phyloP scores from a whole-genome alignment of 2,888 invertebrate genomes.

The Rhaphigaster nebulosa region DNA sequence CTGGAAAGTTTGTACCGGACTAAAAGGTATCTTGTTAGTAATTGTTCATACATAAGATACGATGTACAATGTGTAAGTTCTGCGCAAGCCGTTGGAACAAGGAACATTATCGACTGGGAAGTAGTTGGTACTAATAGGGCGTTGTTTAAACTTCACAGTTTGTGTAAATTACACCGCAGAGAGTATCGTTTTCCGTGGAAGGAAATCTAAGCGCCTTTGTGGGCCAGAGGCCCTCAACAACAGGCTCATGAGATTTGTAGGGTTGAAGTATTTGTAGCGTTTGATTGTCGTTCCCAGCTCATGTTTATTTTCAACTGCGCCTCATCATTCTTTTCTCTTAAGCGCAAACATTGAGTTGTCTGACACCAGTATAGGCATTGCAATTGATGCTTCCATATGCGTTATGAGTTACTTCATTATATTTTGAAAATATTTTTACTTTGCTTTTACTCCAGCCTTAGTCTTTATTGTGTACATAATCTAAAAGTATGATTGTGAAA shows the following conservation, averaged over 20 bases:
- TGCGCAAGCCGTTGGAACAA: background rate
- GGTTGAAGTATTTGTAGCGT: background rate
- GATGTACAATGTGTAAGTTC: background rate
- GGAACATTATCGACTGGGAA: background rate
- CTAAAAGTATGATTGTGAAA: too few relatives aligned
- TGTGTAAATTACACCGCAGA: background rate
- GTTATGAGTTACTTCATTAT: too few relatives aligned
- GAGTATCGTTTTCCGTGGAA: background rate
- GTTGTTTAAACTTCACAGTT: background rate
- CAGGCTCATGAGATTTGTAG: background rate
- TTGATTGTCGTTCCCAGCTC: background rate
- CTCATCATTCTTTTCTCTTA: too few relatives aligned
- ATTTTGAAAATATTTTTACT: too few relatives aligned
- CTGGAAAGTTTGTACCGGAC: background rate
- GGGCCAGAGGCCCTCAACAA: background rate
- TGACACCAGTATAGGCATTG: too few relatives aligned
- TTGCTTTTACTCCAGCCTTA: too few relatives aligned
- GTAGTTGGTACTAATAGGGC: background rate
- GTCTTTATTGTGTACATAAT: too few relatives aligned
- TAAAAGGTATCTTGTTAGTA: background rate
- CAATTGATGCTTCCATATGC: too few relatives aligned
- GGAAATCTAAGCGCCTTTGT: background rate
- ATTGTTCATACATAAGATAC: background rate
- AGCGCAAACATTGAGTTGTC: too few relatives aligned
- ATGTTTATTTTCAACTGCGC: background rate